Base-by-base conservation (phyloP, 2,797 vertebrate genomes). In the Cirrhinus molitorella region DNA sequence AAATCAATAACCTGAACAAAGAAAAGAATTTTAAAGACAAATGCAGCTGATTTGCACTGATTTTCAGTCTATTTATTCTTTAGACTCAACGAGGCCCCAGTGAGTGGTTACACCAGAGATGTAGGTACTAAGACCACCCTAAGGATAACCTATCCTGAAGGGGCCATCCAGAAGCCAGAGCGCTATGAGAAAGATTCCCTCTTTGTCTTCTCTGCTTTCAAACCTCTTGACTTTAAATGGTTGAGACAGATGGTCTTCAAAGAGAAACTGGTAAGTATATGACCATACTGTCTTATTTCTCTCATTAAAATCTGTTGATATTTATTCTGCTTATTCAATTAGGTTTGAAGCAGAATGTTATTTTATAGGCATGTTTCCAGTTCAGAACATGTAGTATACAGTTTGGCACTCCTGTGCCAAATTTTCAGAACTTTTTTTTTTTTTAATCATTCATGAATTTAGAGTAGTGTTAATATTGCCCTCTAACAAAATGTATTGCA, bases 161-260 rank as follows among this genome's bases (percentile, higher is more conserved):
- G 98, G 25, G 98, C 98, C 66, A 97, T 99, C 92, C 97, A 99
- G 92, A 97, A 96, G 80, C 93, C 95, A 0, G 96, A 98, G 85
- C 94, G 94, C 31, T 99, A 99, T 1, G 98, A 99, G 87, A 97
- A 96, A 34, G 95, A 98, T 88, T 99, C 98, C 0, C 95, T 99
- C 81, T 99, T 99, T 90, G 98, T 99, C 85, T 96, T 99, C 83
- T 96, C 96, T 0, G 98, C 97, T 87, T 99, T 99, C 93, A 99
- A 99, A 93, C 97, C 97, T 85, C 96, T 97, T 80, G 98, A 99
- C 92, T 99, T 99, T 93, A 99, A 96, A 92, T 99, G 98, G 98
- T 93, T 99, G 88, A 96, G 95, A 92, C 97, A 99, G 85, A 98
- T 99, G 94, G 97, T 98, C 94, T 97, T 94, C 93, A 97, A 96